phyloP scores from a whole-genome alignment of 2,888 invertebrate genomes.

The Caprella mutica region DNA sequence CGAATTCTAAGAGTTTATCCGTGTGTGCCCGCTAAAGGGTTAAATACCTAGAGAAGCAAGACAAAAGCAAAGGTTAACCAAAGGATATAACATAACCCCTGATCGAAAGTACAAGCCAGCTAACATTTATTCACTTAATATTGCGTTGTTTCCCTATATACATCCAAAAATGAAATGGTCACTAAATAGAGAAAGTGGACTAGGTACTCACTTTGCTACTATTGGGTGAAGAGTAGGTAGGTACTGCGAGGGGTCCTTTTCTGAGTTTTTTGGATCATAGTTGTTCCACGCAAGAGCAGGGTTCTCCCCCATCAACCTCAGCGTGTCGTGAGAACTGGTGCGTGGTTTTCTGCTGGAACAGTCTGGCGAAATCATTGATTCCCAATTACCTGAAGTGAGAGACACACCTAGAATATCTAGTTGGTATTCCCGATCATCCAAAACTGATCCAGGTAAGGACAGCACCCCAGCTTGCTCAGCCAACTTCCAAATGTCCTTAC shows the following conservation, averaged over 20 bases:
- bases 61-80: not conserved
- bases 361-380: slow-evolving; percentile 9
- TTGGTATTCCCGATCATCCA: slow-evolving; percentile 86
- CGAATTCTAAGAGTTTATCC: too few species aligned
- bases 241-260: slow-evolving; percentile 38
- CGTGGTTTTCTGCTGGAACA: slow-evolving; percentile 23
- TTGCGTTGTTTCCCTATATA: slow-evolving; percentile 34
- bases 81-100: too few species aligned
- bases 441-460: slow-evolving; percentile 57
- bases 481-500: slow-evolving; percentile 59
- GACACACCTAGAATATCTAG: slow-evolving; percentile 46
- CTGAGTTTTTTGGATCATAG: slow-evolving; percentile 43
- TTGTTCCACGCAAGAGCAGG: slow-evolving; percentile 77
- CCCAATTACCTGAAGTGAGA: slow-evolving; percentile 18
- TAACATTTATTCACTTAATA: not conserved
- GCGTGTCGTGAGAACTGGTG: slow-evolving; percentile 17
- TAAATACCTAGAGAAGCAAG: not conserved
- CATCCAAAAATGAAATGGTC: slow-evolving; percentile 4
- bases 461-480: slow-evolving; percentile 60
- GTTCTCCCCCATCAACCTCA: slow-evolving; percentile 52
- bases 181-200: not conserved
- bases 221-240: slow-evolving; percentile 39
- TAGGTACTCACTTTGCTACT: slow-evolving; percentile 43
- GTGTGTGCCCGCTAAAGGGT: too few species aligned
- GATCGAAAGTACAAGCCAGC: not conserved